Percentiles rank a stretch among this genome's conserved stretches.
Evolutionary conservation across 2,797 vertebrate species (phyloP).

Genomic region (Clangula hyemalis): DNA sequence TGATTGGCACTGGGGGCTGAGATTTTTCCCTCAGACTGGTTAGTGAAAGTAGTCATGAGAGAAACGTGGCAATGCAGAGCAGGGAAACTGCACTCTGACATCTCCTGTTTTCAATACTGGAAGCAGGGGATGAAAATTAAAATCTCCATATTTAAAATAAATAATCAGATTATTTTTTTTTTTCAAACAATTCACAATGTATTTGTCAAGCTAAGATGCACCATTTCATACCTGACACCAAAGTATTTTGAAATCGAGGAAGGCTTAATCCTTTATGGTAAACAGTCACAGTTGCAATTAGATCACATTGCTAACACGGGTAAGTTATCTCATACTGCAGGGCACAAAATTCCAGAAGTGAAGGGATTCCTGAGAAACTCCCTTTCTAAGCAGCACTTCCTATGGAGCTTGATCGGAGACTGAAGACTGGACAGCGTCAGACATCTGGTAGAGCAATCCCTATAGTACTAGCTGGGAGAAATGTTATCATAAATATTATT

Average conservation of each 20-base stretch:
- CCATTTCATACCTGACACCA: background rate
- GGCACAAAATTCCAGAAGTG: conserved; percentile 4
- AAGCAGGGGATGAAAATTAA: background rate
- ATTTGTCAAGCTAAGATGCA: background rate
- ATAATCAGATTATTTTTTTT: background rate
- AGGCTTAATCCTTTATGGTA: background rate
- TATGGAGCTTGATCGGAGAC: background rate
- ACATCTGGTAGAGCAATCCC: background rate
- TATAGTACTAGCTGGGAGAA: background rate
- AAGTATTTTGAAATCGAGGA: background rate
- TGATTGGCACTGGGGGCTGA: background rate
- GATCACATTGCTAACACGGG: background rate
- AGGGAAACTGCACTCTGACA: background rate
- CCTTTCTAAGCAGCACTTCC: background rate
- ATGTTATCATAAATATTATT: background rate
- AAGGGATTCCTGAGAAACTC: background rate
- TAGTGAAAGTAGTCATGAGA: background rate
- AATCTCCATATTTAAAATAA: background rate
- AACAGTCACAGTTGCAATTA: background rate
- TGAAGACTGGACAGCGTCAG: background rate
- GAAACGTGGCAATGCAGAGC: background rate
- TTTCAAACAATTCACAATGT: fast-evolving
- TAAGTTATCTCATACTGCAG: background rate
- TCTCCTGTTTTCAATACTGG: background rate
- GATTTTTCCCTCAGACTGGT: background rate